Evolutionary conservation across 2,797 vertebrate species (phyloP), one percentile per base, ranked within the genome.

Genomic region (Falco rusticolus): DNA sequence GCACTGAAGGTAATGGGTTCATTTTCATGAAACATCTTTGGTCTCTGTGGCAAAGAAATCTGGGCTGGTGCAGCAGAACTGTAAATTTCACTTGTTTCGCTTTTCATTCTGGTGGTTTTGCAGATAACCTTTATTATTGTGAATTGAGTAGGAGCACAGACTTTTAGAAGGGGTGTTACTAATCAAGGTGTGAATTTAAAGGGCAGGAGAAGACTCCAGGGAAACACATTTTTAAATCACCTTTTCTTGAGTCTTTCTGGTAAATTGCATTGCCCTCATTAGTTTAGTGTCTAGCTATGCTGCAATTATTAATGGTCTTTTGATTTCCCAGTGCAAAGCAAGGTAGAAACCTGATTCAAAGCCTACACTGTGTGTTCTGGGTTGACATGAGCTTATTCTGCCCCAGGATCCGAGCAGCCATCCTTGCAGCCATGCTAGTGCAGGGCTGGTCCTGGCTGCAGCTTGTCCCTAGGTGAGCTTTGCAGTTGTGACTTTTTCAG

Each of bases 391-490:
- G 18, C 20, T 81, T 21, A 2, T 31, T 20, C 26, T 64, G 25
- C 8, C 19, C 37, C 24, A 18, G 78, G 43, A 37, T 20, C 6
- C n/a, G 47, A 48, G 34, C 33, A 71, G 53, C 37, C 15, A 6
- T 3, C 26, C 15, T 4, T 6, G 31, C 53, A 48, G 11, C 76
- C 21, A 0, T 11, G 24, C 12, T 59, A 11, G 25, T 2, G 16
- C 16, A 20, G 45, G 75, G 56, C 48, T 47, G 41, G 19, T 60
- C 47, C 29, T 21, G 64, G 16, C 37, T 66, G 39, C 70, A 77
- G 47, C 54, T 34, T 18, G 53, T 1, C 60, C 21, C 34, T 21
- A 1, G 33, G 34, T 0, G 6, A 59, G 51, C 29, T 39, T 17
- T 41, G n/a, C 26, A 61, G 17, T 1, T 22, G 20, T 18, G 26